Percentiles rank a stretch among this genome's conserved stretches.
Evolutionary conservation across 2,888 invertebrate genomes (phyloP).

Genomic region (Aleiodes testaceus): DNA sequence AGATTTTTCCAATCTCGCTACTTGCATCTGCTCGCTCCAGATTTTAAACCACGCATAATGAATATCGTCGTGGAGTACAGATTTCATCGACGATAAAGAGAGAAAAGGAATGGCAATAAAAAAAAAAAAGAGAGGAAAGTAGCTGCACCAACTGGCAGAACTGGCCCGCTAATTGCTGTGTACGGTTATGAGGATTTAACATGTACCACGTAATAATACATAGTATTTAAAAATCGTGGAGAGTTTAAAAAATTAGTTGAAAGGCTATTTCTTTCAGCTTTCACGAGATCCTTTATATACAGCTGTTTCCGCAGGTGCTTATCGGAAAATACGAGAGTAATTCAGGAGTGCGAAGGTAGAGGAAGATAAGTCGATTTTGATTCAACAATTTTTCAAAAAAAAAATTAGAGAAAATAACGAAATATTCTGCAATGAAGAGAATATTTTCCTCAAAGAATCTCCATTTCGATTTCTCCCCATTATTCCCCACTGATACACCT

Average conservation of each 20-base stretch:
- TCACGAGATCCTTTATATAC: not conserved
- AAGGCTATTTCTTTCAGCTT: not conserved
- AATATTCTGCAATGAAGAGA: too few relatives aligned
- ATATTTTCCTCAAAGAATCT: too few relatives aligned
- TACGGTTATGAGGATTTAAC: slow-evolving; percentile 13
- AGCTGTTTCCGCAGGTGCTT: too few relatives aligned
- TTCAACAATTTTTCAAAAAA: too few relatives aligned
- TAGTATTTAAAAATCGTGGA: not conserved
- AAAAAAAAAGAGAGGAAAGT: slow-evolving; percentile 49
- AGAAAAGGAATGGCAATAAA: slow-evolving; percentile 47
- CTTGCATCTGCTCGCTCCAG: slow-evolving; percentile 27
- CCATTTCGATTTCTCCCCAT: not conserved
- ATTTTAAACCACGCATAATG: slow-evolving; percentile 19
- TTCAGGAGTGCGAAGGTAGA: too few relatives aligned
- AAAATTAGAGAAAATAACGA: too few relatives aligned
- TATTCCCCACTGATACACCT: slow-evolving; percentile 51
- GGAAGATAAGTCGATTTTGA: too few relatives aligned
- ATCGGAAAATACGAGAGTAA: too few relatives aligned
- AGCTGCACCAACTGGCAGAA: slow-evolving; percentile 33
- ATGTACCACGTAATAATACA: slow-evolving; percentile 15
- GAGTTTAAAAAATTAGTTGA: not conserved
- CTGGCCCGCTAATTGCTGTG: slow-evolving; percentile 38
- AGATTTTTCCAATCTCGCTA: slow-evolving; percentile 27
- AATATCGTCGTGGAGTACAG: slow-evolving; percentile 18
- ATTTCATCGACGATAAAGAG: slow-evolving; percentile 48